Percentiles rank a stretch among this genome's conserved stretches.
These are phyloP conservation scores for Microcebus griseorufus DNA, from an alignment of 2,113 vertebrate genomes.

Conservation along the genomic window DNA sequence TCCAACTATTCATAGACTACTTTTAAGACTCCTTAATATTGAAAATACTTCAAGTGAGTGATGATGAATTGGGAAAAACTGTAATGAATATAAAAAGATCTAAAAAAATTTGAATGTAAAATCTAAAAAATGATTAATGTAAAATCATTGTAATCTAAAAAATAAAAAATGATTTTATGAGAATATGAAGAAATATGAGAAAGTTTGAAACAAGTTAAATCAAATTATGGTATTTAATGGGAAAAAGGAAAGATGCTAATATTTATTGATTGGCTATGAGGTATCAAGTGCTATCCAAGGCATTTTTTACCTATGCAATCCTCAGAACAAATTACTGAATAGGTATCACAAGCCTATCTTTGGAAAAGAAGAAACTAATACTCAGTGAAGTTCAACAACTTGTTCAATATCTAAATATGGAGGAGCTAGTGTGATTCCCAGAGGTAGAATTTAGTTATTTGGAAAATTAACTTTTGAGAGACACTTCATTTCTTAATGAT, in stretches of 20 bases:
- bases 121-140: background rate
- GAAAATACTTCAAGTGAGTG: background rate
- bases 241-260: background rate
- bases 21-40: background rate
- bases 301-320: background rate
- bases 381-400: background rate
- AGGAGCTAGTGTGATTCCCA: background rate
- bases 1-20: background rate
- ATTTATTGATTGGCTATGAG: background rate
- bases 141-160: no score
- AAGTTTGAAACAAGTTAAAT: background rate
- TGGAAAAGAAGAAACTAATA: background rate
- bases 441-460: background rate
- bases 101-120: background rate
- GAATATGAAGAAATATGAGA: background rate
- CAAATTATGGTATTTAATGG: background rate
- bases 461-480: background rate
- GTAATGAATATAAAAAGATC: background rate
- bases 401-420: background rate
- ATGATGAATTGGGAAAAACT: background rate
- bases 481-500: background rate
- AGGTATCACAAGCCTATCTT: background rate
- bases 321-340: background rate
- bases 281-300: background rate
- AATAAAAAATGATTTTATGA: background rate